These are phyloP conservation scores for Magallana nippona DNA, from an alignment of 2,888 invertebrate species.

Conservation along the genomic window DNA sequence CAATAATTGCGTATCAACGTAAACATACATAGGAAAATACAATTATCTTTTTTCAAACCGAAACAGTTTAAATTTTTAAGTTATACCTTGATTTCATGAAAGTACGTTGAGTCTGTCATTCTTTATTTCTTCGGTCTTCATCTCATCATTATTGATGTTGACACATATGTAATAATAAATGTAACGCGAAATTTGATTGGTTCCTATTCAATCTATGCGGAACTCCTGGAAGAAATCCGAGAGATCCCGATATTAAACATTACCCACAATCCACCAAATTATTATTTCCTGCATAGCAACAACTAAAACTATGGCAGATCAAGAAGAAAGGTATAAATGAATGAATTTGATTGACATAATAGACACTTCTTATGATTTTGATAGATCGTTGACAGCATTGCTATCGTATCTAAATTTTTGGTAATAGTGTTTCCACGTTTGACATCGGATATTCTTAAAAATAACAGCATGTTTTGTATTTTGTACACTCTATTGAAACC, in stretches of 20 bases:
- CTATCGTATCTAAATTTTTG: too few species aligned
- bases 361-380: neutral
- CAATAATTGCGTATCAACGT: too few species aligned
- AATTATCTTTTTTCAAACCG: too few species aligned
- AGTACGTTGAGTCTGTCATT: neutral
- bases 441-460: too few species aligned
- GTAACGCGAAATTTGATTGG: slow-evolving; percentile 41
- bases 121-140: neutral
- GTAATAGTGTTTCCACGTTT: too few species aligned
- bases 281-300: slow-evolving; percentile 71
- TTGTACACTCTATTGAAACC: too few species aligned
- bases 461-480: too few species aligned
- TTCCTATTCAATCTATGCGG: slow-evolving; percentile 35
- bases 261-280: slow-evolving; percentile 60
- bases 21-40: too few species aligned
- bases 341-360: neutral
- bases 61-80: too few species aligned
- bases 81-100: neutral
- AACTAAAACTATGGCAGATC: slow-evolving; percentile 70
- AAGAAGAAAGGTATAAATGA: slow-evolving; percentile 62
- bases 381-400: neutral
- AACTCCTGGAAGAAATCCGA: neutral
- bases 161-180: slow-evolving; percentile 19
- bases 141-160: slow-evolving; percentile 18
- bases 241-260: slow-evolving; percentile 28